A percentile compares a stretch with the other conserved stretches of the same genome.
Conservation (phyloP, 2,888 invertebrate species). For the Eugnorisma glareosa region DNA sequence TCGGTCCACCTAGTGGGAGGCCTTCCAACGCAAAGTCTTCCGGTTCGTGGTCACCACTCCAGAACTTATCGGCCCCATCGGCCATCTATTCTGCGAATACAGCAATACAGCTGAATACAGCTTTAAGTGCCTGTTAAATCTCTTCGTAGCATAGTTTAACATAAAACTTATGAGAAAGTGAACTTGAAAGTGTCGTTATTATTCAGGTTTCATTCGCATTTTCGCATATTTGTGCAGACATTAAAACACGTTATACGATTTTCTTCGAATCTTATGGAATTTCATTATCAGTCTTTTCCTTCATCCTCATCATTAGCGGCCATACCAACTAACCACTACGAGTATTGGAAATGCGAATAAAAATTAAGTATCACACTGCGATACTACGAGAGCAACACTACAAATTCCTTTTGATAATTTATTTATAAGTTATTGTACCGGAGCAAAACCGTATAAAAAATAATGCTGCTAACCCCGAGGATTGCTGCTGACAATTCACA, state of each 20-base stretch:
- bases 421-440: conserved; percentile 15
- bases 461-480: neutral
- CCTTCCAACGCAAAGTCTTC: too few species aligned
- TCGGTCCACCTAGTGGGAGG: too few species aligned
- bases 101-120: conserved; percentile 19
- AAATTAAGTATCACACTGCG: neutral
- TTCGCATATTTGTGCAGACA: neutral
- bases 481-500: conserved; percentile 6
- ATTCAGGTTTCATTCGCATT: conserved; percentile 14
- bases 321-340: neutral
- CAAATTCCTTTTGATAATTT: neutral
- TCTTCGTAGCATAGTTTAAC: conserved; percentile 18
- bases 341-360: neutral
- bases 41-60: too few species aligned
- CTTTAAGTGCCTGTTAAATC: conserved; percentile 10
- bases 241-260: neutral
- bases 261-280: neutral
- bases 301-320: neutral
- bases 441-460: conserved; percentile 1
- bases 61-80: too few species aligned
- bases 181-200: conserved; percentile 27
- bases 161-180: conserved; percentile 24
- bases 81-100: too few species aligned
- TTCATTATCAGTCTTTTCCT: neutral
- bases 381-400: neutral